Evolutionary conservation across 2,113 vertebrate species (phyloP), one percentile per base, ranked within the genome.

Genomic region (Verasper variegatus): DNA sequence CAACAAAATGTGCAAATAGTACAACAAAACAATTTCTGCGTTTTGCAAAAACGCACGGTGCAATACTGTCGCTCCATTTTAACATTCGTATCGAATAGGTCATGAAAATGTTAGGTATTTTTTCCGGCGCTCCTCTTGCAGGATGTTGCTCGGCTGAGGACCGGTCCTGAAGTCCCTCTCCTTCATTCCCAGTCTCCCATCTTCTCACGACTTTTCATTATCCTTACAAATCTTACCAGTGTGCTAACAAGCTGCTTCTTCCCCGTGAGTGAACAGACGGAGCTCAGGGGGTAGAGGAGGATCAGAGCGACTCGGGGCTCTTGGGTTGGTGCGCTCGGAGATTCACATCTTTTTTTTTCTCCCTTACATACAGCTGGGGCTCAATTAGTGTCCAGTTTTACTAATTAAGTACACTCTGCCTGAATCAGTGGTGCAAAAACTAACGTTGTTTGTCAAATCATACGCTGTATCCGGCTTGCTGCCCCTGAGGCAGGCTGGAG

Each of bases 301-400:
- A 92, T 92, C 91, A 92, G 81, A 89, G 91, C 89, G 87, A 90
- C 84, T 86, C 51, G 71, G 47, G 82, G 87, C 90, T 90, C 85
- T 86, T 84, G 89, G 92, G 89, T 85, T 87, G 83, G 71, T 90
- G 85, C 83, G 86, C 80, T 79, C 37, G 73, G 86, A 89, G 89
- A 92, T 81, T 88, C 81, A 68, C 81, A 79, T 88, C 71, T 82
- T 78, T 75, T 52, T 31, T 18, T 35, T 12, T 13, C 64, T 10
- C 40, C 40, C 10, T 42, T 23, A 73, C 80, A 69, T 92, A 89
- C 91, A 93, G 88, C 91, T 89, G 90, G 90, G 91, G 92, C 91
- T 91, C 92, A 93, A 92, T 93, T 92, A 92, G 89, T 89, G 92
- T 88, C 91, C 89, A 88, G 90, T 92, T 92, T 91, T 80, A 82